A percentile compares a stretch with the other conserved stretches of the same genome.
These are phyloP conservation scores for Percopsis omiscomaycus DNA, from an alignment of 2,797 vertebrate genomes.

Conservation along the genomic window DNA sequence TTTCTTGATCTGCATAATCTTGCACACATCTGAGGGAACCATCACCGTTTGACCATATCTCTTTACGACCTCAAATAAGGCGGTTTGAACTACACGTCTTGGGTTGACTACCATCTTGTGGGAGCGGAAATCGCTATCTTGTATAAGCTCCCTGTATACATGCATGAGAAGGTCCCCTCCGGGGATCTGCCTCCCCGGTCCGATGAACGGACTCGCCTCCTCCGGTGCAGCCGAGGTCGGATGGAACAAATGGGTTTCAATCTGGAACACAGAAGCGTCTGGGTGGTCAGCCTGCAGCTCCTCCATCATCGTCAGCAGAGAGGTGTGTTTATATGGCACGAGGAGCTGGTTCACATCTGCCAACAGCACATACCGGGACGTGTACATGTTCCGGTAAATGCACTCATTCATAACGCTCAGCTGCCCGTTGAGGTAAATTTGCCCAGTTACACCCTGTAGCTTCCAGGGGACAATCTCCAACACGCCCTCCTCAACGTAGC, in stretches of 20 bases:
- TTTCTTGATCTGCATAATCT: constrained; percentile 26
- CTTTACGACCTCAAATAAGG: constrained; percentile 33
- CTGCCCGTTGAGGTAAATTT: constrained; percentile 72
- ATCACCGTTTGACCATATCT: constrained; percentile 1
- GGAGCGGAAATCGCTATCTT: constrained; percentile 17
- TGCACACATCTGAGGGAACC: constrained; percentile 22
- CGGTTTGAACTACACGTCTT: constrained; percentile 35
- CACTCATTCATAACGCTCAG: constrained; percentile 71
- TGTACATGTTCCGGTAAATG: constrained; percentile 70
- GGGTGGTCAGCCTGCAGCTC: constrained; percentile 58
- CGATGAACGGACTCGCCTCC: constrained; percentile 20
- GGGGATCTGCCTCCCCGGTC: constrained; percentile 2
- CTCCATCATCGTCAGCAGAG: constrained; percentile 66
- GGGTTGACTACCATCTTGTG: constrained; percentile 48
- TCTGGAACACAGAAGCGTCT: constrained; percentile 45
- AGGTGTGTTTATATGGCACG: constrained; percentile 54
- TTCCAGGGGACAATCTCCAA: constrained; percentile 67
- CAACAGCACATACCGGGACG: constrained; percentile 65
- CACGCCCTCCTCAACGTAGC: constrained; percentile 60
- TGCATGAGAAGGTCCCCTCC: constrained; percentile 41
- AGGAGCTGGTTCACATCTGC: constrained; percentile 72
- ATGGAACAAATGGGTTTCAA: constrained; percentile 66
- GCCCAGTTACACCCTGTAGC: constrained; percentile 19
- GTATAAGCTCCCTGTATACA: constrained; percentile 29
- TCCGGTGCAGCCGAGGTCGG: background rate